Evolutionary conservation across 2,888 invertebrate genomes (phyloP).

Genomic region (Mesorhabditis belari): DNA sequence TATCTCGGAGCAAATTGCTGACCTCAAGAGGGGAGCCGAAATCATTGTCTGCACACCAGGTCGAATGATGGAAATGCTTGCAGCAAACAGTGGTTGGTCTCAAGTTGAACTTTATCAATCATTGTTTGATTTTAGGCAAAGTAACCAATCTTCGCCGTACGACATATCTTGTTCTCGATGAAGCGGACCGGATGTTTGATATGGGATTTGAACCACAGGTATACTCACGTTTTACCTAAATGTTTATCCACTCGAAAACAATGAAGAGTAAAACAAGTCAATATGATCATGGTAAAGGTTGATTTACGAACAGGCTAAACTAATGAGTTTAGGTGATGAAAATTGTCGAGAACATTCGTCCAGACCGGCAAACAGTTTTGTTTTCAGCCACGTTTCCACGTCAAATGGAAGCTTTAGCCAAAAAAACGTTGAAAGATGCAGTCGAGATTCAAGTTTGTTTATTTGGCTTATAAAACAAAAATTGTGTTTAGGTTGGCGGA

Average conservation of each 20-base stretch:
- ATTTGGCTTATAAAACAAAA: conserved; percentile 2
- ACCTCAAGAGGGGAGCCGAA: conserved; percentile 89
- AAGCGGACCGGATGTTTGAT: conserved; percentile 99
- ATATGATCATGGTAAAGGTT: background rate
- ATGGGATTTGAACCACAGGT: conserved; percentile 93
- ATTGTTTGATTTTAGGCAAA: conserved; percentile 58
- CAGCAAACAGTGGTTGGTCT: conserved; percentile 79
- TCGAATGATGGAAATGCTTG: conserved; percentile 98
- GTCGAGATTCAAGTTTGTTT: conserved; percentile 68
- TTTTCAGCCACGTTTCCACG: conserved; percentile 98
- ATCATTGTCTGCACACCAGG: conserved; percentile 99
- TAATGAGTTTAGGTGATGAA: conserved; percentile 70
- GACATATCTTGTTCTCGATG: conserved; percentile 93
- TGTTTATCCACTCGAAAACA: too few species aligned
- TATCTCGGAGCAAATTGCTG: conserved; percentile 89
- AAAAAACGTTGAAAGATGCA: conserved; percentile 84
- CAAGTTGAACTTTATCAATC: background rate
- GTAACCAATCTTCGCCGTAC: conserved; percentile 94
- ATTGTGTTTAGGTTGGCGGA: conserved; percentile 65
- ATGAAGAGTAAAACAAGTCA: background rate
- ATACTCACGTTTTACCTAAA: conserved; percentile 5
- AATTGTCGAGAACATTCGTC: conserved; percentile 82
- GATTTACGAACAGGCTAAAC: background rate
- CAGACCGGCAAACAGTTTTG: conserved; percentile 91
- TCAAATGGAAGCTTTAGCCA: conserved; percentile 95